Conservation (phyloP, 2,797 vertebrate genomes). For the Cryptoprocta ferox region DNA sequence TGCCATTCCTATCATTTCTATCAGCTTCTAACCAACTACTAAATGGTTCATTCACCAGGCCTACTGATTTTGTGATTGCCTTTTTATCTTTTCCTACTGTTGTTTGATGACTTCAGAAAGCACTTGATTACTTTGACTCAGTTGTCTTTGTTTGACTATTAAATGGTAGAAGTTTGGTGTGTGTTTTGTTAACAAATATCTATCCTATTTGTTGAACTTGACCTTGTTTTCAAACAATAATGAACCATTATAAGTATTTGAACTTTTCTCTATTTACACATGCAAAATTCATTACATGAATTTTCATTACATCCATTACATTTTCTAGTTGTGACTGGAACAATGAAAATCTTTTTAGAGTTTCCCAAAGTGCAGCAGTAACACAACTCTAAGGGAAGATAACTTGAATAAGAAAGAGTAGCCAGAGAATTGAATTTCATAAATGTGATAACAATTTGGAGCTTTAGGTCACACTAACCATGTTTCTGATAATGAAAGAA, state of each 20-base stretch:
- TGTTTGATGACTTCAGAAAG: neutral
- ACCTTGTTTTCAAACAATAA: slow-evolving; percentile 38
- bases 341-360: neutral
- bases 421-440: neutral
- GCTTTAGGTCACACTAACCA: neutral
- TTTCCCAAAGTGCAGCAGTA: neutral
- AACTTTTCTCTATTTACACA: neutral
- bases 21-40: neutral
- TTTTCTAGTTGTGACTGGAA: neutral
- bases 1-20: neutral
- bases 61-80: neutral
- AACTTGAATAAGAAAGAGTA: neutral
- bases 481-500: neutral
- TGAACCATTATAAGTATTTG: no score
- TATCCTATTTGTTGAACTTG: neutral
- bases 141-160: neutral
- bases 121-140: neutral
- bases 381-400: neutral
- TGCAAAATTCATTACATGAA: neutral
- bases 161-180: neutral
- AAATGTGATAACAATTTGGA: neutral
- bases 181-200: neutral
- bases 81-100: slow-evolving; percentile 1
- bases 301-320: neutral
- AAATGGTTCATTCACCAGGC: neutral